Conservation (phyloP, 1,140 invertebrate species). For the Littorina saxatilis region DNA sequence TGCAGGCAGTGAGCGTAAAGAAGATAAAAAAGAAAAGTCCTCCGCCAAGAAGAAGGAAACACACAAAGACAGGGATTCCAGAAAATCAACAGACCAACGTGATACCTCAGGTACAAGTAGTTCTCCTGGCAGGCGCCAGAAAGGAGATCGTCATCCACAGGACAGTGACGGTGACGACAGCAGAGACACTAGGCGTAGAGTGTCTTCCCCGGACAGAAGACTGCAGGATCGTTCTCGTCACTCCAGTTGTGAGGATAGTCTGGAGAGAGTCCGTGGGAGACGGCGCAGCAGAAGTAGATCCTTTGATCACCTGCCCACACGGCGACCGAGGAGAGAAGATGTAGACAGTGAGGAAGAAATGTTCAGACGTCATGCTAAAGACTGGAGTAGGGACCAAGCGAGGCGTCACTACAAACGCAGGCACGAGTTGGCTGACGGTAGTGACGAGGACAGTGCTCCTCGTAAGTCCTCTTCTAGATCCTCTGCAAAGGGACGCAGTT, state of each 20-base stretch:
- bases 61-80: neutral
- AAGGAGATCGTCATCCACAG: neutral
- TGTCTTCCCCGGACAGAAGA: neutral
- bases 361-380: neutral
- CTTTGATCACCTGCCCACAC: neutral
- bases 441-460: conserved; percentile 1
- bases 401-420: conserved; percentile 13
- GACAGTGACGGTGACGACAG: neutral
- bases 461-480: neutral
- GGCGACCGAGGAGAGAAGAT: neutral
- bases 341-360: conserved; percentile 29
- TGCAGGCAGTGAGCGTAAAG: neutral
- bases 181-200: neutral
- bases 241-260: conserved; percentile 24
- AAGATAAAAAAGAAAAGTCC: neutral
- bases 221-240: neutral
- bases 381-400: conserved; percentile 25
- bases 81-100: neutral
- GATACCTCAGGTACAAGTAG: neutral
- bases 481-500: neutral
- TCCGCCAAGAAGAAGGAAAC: neutral
- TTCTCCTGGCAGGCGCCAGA: neutral
- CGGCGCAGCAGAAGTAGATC: conserved; percentile 10
- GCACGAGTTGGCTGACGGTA: neutral
- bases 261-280: neutral